Percentiles rank a stretch among this genome's conserved stretches.
Conservation (phyloP, 2,797 vertebrate genomes). For the Myotis myotis region DNA sequence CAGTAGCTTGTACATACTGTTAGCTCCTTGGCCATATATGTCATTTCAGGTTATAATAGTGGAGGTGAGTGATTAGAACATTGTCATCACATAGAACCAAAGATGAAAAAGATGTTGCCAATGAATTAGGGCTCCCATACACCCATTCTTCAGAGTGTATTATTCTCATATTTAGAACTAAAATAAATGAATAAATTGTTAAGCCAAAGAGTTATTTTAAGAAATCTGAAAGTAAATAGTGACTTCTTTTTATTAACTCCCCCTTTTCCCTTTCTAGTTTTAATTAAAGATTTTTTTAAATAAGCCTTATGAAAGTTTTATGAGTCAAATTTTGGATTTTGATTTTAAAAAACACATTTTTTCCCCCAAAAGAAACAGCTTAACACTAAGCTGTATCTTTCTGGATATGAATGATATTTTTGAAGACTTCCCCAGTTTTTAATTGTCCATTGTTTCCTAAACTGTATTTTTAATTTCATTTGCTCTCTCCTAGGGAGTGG, state of each 20-base stretch:
- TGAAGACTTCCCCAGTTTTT: conserved; percentile 74
- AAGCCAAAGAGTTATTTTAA: conserved; percentile 32
- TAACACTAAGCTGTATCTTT: conserved; percentile 46
- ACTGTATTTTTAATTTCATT: conserved; percentile 77
- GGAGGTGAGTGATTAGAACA: background rate
- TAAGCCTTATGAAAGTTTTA: conserved; percentile 22
- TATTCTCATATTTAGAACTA: conserved; percentile 32
- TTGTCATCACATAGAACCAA: background rate
- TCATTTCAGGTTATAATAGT: background rate
- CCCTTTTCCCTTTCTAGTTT: conserved; percentile 28
- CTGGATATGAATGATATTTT: conserved; percentile 55
- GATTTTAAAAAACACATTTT: conserved; percentile 41
- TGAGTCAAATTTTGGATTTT: conserved; percentile 41
- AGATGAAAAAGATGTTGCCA: background rate
- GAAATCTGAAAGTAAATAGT: conserved; percentile 44
- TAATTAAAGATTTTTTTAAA: conserved; percentile 1
- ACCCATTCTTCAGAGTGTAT: background rate
- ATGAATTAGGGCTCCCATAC: background rate
- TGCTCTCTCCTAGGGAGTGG: conserved; percentile 65
- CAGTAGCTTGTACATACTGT: background rate
- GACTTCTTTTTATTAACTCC: background rate
- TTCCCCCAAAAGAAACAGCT: background rate
- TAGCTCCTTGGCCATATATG: background rate
- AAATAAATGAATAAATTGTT: background rate
- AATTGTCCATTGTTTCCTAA: conserved; percentile 81